phyloP scores from a whole-genome alignment of 2,797 vertebrate species.

The Darevskia mixta region DNA sequence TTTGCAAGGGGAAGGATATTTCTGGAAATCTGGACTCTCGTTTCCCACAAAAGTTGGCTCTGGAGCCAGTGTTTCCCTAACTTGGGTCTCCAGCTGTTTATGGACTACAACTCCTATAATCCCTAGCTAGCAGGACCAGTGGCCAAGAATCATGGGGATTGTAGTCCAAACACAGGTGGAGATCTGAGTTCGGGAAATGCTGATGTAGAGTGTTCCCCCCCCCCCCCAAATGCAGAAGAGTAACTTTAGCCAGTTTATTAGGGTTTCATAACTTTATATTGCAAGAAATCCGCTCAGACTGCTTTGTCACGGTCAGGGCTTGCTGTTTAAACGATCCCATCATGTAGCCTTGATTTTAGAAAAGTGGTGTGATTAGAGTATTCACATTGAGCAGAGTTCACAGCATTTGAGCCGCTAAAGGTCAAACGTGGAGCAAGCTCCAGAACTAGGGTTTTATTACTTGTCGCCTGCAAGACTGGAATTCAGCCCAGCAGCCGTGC shows the following conservation, averaged over 20 bases:
- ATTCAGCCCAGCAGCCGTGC: background rate
- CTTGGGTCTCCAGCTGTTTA: no score
- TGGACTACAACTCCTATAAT: no score
- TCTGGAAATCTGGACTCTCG: background rate
- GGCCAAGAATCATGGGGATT: no score
- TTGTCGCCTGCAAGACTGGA: background rate
- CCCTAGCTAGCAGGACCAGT: no score
- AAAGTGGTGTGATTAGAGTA: background rate
- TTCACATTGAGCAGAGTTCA: no score
- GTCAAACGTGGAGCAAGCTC: background rate
- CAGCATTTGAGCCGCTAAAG: background rate
- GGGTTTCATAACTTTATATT: background rate
- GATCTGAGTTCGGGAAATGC: no score
- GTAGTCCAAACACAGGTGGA: no score
- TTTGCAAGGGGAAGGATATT: background rate
- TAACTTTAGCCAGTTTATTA: background rate
- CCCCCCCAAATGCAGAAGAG: no score
- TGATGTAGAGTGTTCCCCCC: no score
- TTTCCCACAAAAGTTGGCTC: background rate
- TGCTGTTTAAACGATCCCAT: background rate
- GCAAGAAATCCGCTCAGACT: background rate
- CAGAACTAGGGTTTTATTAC: background rate
- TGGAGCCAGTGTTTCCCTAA: no score
- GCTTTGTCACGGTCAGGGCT: background rate
- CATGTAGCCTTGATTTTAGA: background rate